These are phyloP conservation scores for human (Homo sapiens) DNA, from an alignment of 2,113 vertebrate genomes.

Conservation along the genomic window GRCh38 chr12:12079501-12080000, in stretches of 20 bases:
- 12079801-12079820: background rate
- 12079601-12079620: background rate
- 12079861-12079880: background rate
- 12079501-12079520: background rate
- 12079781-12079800: background rate
- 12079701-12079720: background rate
- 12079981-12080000: no score
- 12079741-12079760: background rate
- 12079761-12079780: background rate
- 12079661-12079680: accelerated
- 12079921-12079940: no score
- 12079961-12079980: no score
- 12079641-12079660: accelerated
- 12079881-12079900: background rate
- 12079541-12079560: constrained; percentile 20
- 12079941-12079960: no score
- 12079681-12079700: background rate
- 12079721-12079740: constrained; percentile 6
- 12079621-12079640: accelerated
- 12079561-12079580: constrained; percentile 19
- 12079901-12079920: background rate
- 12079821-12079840: background rate
- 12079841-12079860: background rate
- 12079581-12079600: constrained; percentile 47
- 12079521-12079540: background rate